A percentile compares a stretch with the other conserved stretches of the same genome.
Conservation (phyloP, 2,113 vertebrate genomes). For the Pelodiscus sinensis region DNA sequence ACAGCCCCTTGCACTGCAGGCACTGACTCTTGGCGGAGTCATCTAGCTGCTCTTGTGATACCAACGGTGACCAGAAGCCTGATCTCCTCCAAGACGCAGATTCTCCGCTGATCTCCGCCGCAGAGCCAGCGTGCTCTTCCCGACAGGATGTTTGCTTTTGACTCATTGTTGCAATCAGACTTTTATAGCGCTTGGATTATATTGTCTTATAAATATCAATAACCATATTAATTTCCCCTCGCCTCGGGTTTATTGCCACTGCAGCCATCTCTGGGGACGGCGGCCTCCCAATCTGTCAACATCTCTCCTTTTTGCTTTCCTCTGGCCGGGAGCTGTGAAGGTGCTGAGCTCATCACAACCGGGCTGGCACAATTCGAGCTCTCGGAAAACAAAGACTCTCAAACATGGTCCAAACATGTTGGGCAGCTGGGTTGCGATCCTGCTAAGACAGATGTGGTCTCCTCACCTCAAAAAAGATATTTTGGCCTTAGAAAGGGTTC, state of each 20-base stretch:
- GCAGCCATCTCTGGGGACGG: accelerated
- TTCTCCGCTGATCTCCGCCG: neutral
- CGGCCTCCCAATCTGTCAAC: neutral
- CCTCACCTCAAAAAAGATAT: no score
- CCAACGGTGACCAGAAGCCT: neutral
- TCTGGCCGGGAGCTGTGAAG: accelerated
- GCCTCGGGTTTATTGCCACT: neutral
- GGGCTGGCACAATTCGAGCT: neutral
- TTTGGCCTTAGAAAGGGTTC: no score
- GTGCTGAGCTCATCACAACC: neutral
- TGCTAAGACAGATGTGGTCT: no score
- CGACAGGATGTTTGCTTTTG: neutral
- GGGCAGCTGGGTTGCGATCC: neutral
- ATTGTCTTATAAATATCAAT: neutral
- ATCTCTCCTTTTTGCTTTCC: neutral
- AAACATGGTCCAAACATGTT: neutral
- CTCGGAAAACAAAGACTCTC: neutral
- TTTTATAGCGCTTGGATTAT: neutral
- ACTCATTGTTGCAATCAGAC: neutral
- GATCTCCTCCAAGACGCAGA: neutral
- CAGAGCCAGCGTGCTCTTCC: neutral
- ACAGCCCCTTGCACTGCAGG: neutral
- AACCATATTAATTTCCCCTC: neutral
- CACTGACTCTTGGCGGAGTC: accelerated
- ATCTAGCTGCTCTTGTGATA: accelerated